Percentiles rank a stretch among this genome's conserved stretches.
phyloP scores from a whole-genome alignment of 2,888 invertebrate species.

The Ichneumoninae sp. region DNA sequence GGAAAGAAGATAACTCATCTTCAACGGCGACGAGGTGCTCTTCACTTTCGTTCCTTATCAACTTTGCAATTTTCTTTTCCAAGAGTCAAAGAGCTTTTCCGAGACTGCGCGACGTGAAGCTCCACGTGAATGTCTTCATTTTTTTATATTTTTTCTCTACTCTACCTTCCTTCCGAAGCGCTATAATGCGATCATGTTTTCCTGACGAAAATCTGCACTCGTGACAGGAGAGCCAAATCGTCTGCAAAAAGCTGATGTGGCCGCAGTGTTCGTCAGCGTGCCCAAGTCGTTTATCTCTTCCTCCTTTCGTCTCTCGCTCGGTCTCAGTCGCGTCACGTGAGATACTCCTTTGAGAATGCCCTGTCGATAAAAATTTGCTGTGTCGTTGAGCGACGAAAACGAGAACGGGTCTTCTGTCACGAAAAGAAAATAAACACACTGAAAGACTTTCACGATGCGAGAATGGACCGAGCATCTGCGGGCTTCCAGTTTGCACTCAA shows the following conservation, averaged over 20 bases:
- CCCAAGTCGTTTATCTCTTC: background rate
- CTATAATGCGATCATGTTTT: slow-evolving; percentile 16
- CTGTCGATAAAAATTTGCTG: slow-evolving; percentile 41
- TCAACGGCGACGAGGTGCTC: background rate
- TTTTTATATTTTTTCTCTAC: background rate
- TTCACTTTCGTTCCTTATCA: slow-evolving; percentile 33
- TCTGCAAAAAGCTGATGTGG: background rate
- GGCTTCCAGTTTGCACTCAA: slow-evolving; percentile 22
- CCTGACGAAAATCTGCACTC: background rate
- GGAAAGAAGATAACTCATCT: background rate
- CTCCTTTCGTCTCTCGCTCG: background rate
- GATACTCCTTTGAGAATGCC: slow-evolving; percentile 22
- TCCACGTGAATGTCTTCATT: slow-evolving; percentile 11
- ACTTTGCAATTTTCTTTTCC: background rate
- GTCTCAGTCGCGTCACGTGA: background rate
- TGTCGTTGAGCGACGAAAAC: slow-evolving; percentile 21
- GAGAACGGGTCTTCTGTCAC: slow-evolving; percentile 16
- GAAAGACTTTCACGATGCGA: slow-evolving; percentile 40
- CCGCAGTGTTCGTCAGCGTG: background rate
- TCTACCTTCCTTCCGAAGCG: background rate
- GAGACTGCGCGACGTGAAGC: slow-evolving; percentile 11
- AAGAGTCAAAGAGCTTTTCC: slow-evolving; percentile 26
- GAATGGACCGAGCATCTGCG: background rate
- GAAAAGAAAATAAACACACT: slow-evolving; percentile 42
- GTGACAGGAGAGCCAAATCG: slow-evolving; percentile 12